phyloP scores from a whole-genome alignment of 2,113 vertebrate species.

The Phainopepla nitens region DNA sequence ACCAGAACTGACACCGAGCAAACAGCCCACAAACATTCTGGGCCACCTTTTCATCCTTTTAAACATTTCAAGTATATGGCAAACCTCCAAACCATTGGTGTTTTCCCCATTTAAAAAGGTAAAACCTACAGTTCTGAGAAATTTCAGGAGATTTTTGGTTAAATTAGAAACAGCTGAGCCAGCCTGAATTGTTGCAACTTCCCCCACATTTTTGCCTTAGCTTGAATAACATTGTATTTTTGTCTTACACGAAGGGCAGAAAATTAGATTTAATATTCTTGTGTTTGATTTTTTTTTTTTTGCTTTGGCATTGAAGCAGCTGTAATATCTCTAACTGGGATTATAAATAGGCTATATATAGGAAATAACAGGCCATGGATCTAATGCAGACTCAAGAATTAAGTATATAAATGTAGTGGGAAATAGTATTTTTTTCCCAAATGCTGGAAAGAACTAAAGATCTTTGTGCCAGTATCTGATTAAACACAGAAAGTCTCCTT shows the following conservation, averaged over 20 bases:
- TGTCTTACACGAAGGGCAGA: neutral
- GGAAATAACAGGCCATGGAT: neutral
- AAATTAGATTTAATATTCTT: neutral
- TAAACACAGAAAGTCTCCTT: neutral
- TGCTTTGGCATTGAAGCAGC: neutral
- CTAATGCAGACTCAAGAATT: neutral
- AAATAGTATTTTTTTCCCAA: neutral
- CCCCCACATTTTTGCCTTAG: neutral
- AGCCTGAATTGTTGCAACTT: neutral
- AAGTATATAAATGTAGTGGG: neutral
- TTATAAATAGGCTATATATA: neutral
- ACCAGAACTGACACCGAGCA: neutral
- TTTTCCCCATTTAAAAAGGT: neutral
- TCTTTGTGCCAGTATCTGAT: neutral
- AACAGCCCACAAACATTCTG: neutral
- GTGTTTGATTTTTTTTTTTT: neutral
- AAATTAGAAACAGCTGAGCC: neutral
- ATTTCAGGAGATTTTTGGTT: neutral
- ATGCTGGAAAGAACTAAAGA: neutral
- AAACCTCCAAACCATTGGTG: neutral
- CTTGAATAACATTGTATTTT: neutral
- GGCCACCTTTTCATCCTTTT: neutral
- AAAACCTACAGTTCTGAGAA: neutral
- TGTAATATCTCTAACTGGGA: neutral
- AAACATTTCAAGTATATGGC: neutral